Evolutionary conservation across 2,797 vertebrate species (phyloP).

Genomic region (Oreochromis mossambicus): DNA sequence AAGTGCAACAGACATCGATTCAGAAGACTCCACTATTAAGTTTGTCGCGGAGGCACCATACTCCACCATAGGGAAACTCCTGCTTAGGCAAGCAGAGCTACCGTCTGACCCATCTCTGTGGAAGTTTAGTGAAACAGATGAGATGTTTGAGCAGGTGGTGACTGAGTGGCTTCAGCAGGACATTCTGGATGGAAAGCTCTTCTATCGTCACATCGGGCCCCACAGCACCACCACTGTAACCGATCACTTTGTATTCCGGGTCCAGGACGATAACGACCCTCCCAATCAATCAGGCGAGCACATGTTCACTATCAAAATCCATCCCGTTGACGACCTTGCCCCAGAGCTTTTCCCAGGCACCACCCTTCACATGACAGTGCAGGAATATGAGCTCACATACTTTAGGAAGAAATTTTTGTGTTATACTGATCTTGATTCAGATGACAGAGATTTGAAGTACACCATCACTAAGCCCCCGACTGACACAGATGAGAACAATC

Average conservation of each 20-base stretch:
- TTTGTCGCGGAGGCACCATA: constrained; percentile 78
- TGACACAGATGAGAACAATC: constrained; percentile 84
- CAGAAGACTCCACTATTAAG: constrained; percentile 82
- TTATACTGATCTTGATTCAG: constrained; percentile 84
- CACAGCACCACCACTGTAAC: constrained; percentile 76
- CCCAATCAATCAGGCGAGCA: constrained; percentile 84
- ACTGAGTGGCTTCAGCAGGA: constrained; percentile 87
- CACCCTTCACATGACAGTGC: constrained; percentile 84
- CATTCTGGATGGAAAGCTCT: constrained; percentile 84
- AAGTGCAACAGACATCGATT: constrained; percentile 86
- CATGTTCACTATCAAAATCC: constrained; percentile 79
- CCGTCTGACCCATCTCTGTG: constrained; percentile 76
- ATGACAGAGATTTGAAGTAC: constrained; percentile 85
- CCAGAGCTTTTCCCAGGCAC: constrained; percentile 79
- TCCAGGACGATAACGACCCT: constrained; percentile 87
- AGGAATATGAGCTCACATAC: constrained; percentile 83
- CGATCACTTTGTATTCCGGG: constrained; percentile 77
- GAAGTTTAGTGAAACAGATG: constrained; percentile 79
- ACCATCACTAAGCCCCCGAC: constrained; percentile 77
- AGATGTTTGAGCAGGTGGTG: constrained; percentile 85
- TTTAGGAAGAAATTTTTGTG: constrained; percentile 80
- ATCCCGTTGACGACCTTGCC: constrained; percentile 78
- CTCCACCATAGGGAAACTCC: constrained; percentile 75
- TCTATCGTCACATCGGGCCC: constrained; percentile 81
- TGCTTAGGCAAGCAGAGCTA: constrained; percentile 80